Conservation (phyloP, 1,140 invertebrate genomes). For the Drosophila littoralis region DNA sequence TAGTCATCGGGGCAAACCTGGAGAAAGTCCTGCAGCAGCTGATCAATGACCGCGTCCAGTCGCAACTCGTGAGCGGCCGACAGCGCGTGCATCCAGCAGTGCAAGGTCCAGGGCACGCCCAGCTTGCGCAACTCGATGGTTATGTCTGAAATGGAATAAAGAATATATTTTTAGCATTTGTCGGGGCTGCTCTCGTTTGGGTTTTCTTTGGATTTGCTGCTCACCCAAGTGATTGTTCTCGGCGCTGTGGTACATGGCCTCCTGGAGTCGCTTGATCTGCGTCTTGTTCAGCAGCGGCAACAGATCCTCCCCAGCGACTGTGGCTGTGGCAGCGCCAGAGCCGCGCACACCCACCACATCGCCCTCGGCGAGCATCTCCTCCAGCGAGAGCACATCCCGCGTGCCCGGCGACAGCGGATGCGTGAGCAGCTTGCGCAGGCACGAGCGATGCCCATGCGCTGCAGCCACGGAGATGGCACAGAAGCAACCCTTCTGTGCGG, state of each 20-base stretch:
- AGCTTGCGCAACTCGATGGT: constrained; percentile 92
- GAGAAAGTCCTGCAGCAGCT: constrained; percentile 94
- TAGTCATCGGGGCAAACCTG: constrained; percentile 94
- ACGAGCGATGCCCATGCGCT: constrained; percentile 91
- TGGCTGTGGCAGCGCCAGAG: constrained; percentile 11
- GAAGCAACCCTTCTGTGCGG: constrained; percentile 92
- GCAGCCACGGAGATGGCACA: constrained; percentile 94
- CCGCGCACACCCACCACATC: constrained; percentile 65
- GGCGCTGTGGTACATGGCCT: constrained; percentile 96
- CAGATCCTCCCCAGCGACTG: constrained; percentile 64
- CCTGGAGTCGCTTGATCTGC: constrained; percentile 93
- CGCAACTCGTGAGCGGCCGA: constrained; percentile 92
- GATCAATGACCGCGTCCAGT: constrained; percentile 94
- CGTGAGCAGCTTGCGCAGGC: constrained; percentile 91
- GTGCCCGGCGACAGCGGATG: constrained; percentile 89
- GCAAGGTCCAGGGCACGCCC: constrained; percentile 94
- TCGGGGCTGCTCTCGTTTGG: not conserved
- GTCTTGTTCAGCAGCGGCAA: constrained; percentile 89
- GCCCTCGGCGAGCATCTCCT: constrained; percentile 96
- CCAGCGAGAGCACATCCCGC: constrained; percentile 91
- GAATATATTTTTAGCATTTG: not conserved
- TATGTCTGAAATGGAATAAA: constrained; percentile 87
- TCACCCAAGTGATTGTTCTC: constrained; percentile 94
- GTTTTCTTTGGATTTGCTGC: not conserved
- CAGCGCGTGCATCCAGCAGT: constrained; percentile 96